Evolutionary conservation across 2,888 invertebrate species (phyloP), one percentile per base, ranked within the genome.

Genomic region (Choreutis nemorana): DNA sequence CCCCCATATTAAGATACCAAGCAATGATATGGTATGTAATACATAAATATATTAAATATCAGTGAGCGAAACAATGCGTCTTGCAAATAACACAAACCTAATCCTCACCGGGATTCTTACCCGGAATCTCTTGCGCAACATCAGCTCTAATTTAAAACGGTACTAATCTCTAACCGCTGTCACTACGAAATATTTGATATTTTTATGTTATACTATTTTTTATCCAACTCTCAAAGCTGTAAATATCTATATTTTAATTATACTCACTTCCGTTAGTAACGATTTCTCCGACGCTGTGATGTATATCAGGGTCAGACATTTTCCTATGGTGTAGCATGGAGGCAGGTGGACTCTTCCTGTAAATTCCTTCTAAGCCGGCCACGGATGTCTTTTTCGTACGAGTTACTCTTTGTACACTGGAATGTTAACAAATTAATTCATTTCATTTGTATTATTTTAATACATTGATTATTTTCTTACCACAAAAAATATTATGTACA

Each of bases 271-370:
- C 61, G 27, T 56, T 67, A 6, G 73, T 63, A 28, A 84, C 44
- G 35, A 84, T 82, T 36, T 86, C 86, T 0, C 82, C 79, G 11
- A 84, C 75, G 25, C 85, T 84, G 51, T 91, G 90, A 66, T 89
- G 89, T 50, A 93, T 90, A 55, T 93, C 92, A 0, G 93, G 93
- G 66, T 94, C 93, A 0, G 93, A 93, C 85, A 92, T 86, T 73
- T 93, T 92, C 25, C 92, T 81, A 34, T 89, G 83, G 36, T 86
- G 81, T 23, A 80, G 54, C 5, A 67, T 53, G 0, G 82, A 63
- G 14, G 81, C 78, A 4, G 87, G 83, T 2, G 87, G 81, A 53
- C 82, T 83, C 24, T 78, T 75, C 24, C 82, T 71, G 33, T 60
- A 72, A 4, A 72, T 73, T 0, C 82, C 75, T 56, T 88, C 88